Evolutionary conservation across 1,140 invertebrate species (phyloP).

Genomic region (Thereuonema tuberculata): DNA sequence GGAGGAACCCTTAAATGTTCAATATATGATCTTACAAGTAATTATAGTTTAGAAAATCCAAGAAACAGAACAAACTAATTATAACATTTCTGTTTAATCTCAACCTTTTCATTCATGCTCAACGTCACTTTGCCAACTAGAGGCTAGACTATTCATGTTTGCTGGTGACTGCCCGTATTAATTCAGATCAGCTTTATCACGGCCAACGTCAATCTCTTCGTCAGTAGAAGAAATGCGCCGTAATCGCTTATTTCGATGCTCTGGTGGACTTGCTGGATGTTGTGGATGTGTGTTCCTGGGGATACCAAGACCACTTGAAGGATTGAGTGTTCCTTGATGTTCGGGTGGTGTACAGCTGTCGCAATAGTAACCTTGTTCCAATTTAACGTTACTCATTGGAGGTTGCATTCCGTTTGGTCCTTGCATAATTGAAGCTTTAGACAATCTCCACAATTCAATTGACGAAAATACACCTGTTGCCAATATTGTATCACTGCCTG

Average conservation of each 20-base stretch:
- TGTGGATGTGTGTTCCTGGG: conserved; percentile 30
- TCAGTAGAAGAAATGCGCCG: conserved; percentile 44
- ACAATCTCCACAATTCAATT: conserved; percentile 90
- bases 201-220: conserved; percentile 35
- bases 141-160: conserved; percentile 37
- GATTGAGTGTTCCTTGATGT: conserved; percentile 18
- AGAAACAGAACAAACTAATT: too few relatives aligned
- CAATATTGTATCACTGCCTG: conserved; percentile 96
- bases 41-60: too few relatives aligned
- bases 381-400: conserved; percentile 69
- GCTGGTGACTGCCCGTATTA: conserved; percentile 46
- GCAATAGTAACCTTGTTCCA: conserved; percentile 80
- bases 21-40: too few relatives aligned
- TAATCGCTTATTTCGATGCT: conserved; percentile 40
- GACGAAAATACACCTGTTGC: conserved; percentile 97
- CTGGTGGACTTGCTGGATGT: conserved; percentile 30
- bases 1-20: too few relatives aligned
- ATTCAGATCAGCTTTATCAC: conserved; percentile 35
- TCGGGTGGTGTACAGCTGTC: conserved; percentile 73
- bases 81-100: too few relatives aligned
- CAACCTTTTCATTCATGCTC: conserved; percentile 63
- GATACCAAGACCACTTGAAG: conserved; percentile 21
- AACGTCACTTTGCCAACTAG: conserved; percentile 44
- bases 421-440: conserved; percentile 90
- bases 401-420: conserved; percentile 64